Evolutionary conservation across 2,797 vertebrate species (phyloP).

Genomic region (Macrochelys suwanniensis): DNA sequence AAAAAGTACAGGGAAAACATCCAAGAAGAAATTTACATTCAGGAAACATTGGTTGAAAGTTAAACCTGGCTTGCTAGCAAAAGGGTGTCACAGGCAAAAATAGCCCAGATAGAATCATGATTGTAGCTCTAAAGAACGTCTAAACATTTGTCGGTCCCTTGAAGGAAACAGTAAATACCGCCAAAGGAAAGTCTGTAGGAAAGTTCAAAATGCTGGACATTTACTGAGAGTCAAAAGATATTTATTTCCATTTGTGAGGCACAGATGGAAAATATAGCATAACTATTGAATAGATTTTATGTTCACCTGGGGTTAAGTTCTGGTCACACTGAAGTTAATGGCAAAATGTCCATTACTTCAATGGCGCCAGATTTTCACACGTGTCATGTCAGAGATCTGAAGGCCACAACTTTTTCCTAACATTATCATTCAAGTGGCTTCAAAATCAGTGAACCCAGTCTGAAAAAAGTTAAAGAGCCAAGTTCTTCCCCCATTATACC

Average conservation of each 20-base stretch:
- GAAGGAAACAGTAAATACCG: not conserved
- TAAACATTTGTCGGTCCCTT: not conserved
- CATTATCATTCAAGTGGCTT: not conserved
- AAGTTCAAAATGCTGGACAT: not conserved
- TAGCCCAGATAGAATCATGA: not conserved
- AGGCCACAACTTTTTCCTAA: not conserved
- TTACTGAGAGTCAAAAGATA: not conserved
- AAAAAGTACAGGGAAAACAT: not conserved
- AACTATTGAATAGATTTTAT: not conserved
- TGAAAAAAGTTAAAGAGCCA: not conserved
- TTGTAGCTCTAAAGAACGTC: not conserved
- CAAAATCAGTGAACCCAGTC: not conserved
- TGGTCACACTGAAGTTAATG: not conserved
- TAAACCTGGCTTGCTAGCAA: not conserved
- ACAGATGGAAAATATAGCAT: not conserved
- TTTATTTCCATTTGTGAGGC: not conserved
- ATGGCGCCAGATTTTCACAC: not conserved
- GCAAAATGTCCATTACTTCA: not conserved
- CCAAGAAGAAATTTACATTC: constrained; percentile 24
- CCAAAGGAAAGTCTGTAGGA: not conserved
- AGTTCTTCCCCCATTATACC: not conserved
- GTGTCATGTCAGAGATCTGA: not conserved
- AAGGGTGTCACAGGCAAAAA: not conserved
- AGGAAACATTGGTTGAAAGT: not conserved
- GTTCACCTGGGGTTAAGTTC: not conserved